A percentile compares a stretch with the other conserved stretches of the same genome.
These are phyloP conservation scores for Phataginus tricuspis DNA, from an alignment of 2,797 vertebrate species.

Conservation along the genomic window DNA sequence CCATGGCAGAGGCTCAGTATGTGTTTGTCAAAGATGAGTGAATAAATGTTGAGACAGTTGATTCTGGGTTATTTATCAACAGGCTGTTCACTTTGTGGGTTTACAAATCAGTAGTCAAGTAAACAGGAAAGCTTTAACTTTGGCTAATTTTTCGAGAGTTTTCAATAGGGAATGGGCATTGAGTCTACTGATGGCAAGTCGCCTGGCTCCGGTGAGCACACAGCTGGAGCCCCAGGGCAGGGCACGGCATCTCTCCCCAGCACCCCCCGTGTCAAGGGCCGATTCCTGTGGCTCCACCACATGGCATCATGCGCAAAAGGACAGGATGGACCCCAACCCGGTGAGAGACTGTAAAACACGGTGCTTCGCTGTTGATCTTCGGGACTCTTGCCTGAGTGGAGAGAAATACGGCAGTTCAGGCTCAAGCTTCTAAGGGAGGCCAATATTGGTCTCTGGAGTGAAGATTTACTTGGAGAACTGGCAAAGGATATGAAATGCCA, in stretches of 20 bases:
- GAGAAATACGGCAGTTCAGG: neutral
- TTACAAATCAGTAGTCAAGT: neutral
- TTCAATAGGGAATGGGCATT: neutral
- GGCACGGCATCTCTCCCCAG: neutral
- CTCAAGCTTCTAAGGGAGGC: neutral
- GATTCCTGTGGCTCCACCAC: neutral
- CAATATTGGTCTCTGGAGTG: neutral
- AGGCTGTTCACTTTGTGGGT: neutral
- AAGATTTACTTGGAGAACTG: constrained; percentile 58
- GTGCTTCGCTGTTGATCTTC: neutral
- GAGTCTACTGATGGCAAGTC: neutral
- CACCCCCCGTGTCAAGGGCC: neutral
- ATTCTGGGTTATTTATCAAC: neutral
- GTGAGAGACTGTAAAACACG: accelerated
- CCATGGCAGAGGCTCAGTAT: neutral
- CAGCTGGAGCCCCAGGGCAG: neutral
- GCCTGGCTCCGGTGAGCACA: neutral
- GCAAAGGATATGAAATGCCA: constrained; percentile 35
- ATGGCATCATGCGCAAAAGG: neutral
- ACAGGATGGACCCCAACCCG: neutral
- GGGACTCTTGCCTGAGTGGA: neutral
- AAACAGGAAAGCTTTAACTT: neutral
- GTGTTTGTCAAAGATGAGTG: neutral
- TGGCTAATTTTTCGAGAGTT: neutral
- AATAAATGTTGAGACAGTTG: neutral